Base-by-base conservation (phyloP, 2,113 vertebrate species). In the Phoxinus phoxinus region DNA sequence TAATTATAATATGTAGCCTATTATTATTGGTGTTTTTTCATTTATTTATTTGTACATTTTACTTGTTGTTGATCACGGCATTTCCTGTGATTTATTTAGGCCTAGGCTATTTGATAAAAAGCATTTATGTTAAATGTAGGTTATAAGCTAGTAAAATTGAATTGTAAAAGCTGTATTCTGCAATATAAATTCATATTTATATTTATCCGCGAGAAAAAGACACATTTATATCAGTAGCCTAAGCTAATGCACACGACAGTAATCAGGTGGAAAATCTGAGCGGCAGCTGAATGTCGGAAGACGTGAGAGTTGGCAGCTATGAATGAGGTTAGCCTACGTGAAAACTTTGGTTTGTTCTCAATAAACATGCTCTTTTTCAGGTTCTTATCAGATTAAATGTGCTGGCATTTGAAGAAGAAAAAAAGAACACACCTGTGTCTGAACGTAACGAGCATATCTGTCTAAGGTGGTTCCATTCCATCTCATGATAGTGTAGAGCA, bases 341-440 rank as follows among this genome's bases (percentile, higher is more conserved):
- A 35, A 85, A 71, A 46, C 23, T 30, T 10, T 41, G 15, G 44
- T 56, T 56, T 53, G 61, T 27, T 69, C 46, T 51, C 44, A 32
- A 12, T 48, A 44, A 61, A 56, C 48, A 46, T 81, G 58, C 21
- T 12, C 56, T 61, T 46, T 63, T 74, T 61, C 61, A 58, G 23
- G 75, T 85, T 79, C 75, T 85, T 41, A 85, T 85, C 71, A 61
- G 41, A 74, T 84, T 23, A 32, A 6, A 67, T n/a, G n/a, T 15
- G 2, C 61, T 67, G 79, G 37, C 12, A 17, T 67, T 51, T 81
- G 25, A 48, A 27, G 46, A 63, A 61, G 13, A 53, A 53, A 53
- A 53, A 53, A 53, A 6, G 0, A 53, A 6, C 4, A 6, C 17
- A 6, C 48, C 51, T 13, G 30, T 78, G 72, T 27, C 51, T 67